Base-by-base conservation (phyloP, 2,797 vertebrate genomes). In the Sebastes itinus region DNA sequence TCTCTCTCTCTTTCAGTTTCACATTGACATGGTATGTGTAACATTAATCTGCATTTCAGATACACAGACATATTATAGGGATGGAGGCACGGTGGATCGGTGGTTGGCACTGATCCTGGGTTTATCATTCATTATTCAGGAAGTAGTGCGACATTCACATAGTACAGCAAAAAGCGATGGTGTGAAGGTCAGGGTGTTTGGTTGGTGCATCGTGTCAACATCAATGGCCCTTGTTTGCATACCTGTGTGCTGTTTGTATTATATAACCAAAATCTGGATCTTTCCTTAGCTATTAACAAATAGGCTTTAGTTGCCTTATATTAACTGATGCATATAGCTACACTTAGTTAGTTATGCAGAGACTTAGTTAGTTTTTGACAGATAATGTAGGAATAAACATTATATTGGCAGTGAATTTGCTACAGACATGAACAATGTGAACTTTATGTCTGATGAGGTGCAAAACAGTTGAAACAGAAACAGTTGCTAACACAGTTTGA, bases 91-190 rank as follows among this genome's bases (percentile, higher is more conserved):
- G 3, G 14, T 27, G 7, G 35, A 38, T 55, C 3, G 22, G 27
- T 30, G 68, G 9, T 65, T 22, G 23, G 25, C 63, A 55, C 23
- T 16, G 30, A 25, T 38, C 27, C 42, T 72, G 46, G 35, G 18
- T 46, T 42, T 61, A 27, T 60, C 18, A 74, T 77, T 70, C 3
- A 30, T 75, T 79, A 60, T 71, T 72, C n/a, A 60, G 63, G 23
- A 49, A 12, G 32, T 55, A 59, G 35, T 28, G 64, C 16, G 1
- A 35, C 22, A 55, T 54, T 58, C 56, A 38, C n/a, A 63, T 30
- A 11, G 8, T 22, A 4, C 14, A 72, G 18, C 6, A 14, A 71
- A 60, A 55, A 49, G 2, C 28, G 27, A 56, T 14, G 20, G 7
- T 27, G 12, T 49, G 25, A 76, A 68, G 52, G 59, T 79, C 59